phyloP scores from a whole-genome alignment of 2,888 invertebrate genomes.

The Hyposoter didymator region DNA sequence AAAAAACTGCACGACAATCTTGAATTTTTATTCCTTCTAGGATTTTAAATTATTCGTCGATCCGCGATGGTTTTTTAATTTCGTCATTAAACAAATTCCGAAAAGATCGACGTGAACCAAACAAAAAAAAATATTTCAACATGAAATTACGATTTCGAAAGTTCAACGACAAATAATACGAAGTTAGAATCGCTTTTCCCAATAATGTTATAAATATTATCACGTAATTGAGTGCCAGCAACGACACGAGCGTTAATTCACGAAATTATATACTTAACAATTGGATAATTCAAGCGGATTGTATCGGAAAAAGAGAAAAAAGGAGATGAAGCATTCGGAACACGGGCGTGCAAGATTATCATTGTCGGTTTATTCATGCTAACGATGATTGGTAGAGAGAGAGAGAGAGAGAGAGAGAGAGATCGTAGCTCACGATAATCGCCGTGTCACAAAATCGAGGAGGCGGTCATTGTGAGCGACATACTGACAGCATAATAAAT shows the following conservation, averaged over 20 bases:
- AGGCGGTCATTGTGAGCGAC: slow-evolving; percentile 82
- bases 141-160: no score
- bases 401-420: slow-evolving; percentile 65
- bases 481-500: slow-evolving; percentile 83
- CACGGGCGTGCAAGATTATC: slow-evolving; percentile 77
- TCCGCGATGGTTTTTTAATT: no score
- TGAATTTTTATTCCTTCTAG: neutral
- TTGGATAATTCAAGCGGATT: neutral
- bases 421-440: slow-evolving; percentile 81
- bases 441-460: slow-evolving; percentile 82
- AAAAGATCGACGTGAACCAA: no score
- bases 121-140: no score
- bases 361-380: slow-evolving; percentile 83
- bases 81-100: no score
- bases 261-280: neutral
- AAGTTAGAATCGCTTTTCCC: neutral
- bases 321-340: slow-evolving; percentile 50
- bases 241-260: neutral
- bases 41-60: no score
- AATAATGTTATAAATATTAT: neutral
- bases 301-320: slow-evolving; percentile 39
- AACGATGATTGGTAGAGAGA: slow-evolving; percentile 80
- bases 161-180: no score
- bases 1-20: neutral
- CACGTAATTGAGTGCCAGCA: neutral